Evolutionary conservation across 2,888 invertebrate species (phyloP).

Genomic region (Arge pagana): DNA sequence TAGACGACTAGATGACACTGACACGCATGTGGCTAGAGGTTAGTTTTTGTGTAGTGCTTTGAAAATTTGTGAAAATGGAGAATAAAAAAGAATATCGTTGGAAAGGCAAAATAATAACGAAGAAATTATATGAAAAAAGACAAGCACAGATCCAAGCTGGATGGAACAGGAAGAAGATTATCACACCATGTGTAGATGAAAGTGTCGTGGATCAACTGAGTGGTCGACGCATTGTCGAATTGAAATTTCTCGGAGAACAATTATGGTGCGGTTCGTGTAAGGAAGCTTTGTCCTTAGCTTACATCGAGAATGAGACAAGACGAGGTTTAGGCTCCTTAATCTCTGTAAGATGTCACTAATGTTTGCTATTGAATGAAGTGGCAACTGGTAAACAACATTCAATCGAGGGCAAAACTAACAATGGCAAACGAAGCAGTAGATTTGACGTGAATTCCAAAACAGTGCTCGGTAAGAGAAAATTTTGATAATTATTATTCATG

Average conservation of each 20-base stretch:
- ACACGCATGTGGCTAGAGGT: no score
- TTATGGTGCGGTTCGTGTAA: slow-evolving; percentile 28
- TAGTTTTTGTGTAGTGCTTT: no score
- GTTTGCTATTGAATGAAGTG: background rate
- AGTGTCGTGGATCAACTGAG: background rate
- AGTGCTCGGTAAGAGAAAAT: slow-evolving; percentile 25
- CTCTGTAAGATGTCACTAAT: background rate
- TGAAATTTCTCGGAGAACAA: slow-evolving; percentile 23
- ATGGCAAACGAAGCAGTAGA: no score
- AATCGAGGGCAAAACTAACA: no score
- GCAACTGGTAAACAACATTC: background rate
- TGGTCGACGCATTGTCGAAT: slow-evolving; percentile 22
- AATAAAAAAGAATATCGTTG: no score
- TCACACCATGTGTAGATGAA: background rate
- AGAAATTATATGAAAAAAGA: background rate
- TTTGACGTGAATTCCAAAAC: slow-evolving; percentile 25
- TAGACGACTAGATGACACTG: no score
- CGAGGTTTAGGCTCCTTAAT: background rate
- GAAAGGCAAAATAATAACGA: background rate
- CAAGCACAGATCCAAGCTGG: no score
- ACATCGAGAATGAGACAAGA: slow-evolving; percentile 26
- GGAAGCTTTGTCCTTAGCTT: slow-evolving; percentile 21
- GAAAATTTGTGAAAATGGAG: no score
- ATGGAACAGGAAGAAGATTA: background rate
- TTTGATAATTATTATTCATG: background rate